Evolutionary conservation across 2,797 vertebrate species (phyloP).

Genomic region (Leucoraja ocellata): DNA sequence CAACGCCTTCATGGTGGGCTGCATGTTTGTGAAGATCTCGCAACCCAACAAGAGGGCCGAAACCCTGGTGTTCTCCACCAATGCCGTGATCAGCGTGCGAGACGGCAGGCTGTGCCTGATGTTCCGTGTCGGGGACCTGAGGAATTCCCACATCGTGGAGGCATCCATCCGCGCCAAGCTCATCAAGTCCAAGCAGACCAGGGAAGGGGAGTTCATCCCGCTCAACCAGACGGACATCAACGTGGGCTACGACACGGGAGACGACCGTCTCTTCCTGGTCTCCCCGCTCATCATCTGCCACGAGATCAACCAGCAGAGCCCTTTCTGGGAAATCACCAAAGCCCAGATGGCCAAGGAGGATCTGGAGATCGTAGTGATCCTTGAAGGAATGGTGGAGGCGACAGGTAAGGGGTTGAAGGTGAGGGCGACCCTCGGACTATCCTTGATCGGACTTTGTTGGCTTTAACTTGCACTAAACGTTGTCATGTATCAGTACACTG

Average conservation of each 20-base stretch:
- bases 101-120: slow-evolving; percentile 94
- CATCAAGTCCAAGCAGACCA: slow-evolving; percentile 98
- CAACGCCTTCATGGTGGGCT: slow-evolving; percentile 98
- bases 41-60: slow-evolving; percentile 98
- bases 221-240: slow-evolving; percentile 99
- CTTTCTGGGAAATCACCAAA: slow-evolving; percentile 96
- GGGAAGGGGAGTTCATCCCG: slow-evolving; percentile 98
- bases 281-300: slow-evolving; percentile 98
- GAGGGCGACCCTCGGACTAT: not conserved
- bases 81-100: slow-evolving; percentile 91
- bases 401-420: slow-evolving; percentile 71
- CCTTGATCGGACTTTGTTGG: too few species aligned
- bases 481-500: too few species aligned
- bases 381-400: slow-evolving; percentile 98
- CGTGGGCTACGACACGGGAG: slow-evolving; percentile 93
- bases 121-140: slow-evolving; percentile 95
- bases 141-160: slow-evolving; percentile 98
- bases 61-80: slow-evolving; percentile 94
- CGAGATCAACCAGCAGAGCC: slow-evolving; percentile 94
- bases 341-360: slow-evolving; percentile 82
- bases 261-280: slow-evolving; percentile 94
- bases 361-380: slow-evolving; percentile 93
- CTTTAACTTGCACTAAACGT: too few species aligned
- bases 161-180: slow-evolving; percentile 95
- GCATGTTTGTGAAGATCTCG: slow-evolving; percentile 99